phyloP scores from a whole-genome alignment of 2,888 invertebrate genomes.

The Hydrotaea cyrtoneurina region DNA sequence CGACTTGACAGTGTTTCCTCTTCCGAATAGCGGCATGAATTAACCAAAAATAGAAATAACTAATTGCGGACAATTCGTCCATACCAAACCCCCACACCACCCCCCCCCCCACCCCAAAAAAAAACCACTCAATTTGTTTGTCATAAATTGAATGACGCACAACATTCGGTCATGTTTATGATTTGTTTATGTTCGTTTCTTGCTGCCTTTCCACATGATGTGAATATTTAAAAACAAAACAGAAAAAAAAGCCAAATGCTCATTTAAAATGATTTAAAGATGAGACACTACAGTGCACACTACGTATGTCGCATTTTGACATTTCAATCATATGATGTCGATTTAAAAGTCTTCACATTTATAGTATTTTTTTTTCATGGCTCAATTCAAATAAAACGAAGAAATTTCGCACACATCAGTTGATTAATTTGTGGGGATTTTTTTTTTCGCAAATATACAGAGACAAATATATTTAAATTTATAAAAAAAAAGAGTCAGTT shows the following conservation, averaged over 20 bases:
- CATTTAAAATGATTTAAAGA: background rate
- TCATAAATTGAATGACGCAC: conserved; percentile 28
- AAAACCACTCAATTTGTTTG: background rate
- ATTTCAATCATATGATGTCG: background rate
- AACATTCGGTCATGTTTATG: background rate
- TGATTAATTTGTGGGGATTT: too few species aligned
- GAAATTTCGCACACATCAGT: too few species aligned
- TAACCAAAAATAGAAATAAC: background rate
- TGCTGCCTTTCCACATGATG: background rate
- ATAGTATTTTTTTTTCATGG: too few species aligned
- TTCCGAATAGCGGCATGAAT: background rate
- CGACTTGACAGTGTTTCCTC: background rate
- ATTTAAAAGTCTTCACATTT: too few species aligned
- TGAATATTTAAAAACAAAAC: background rate
- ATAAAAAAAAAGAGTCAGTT: too few species aligned
- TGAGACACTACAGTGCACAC: background rate
- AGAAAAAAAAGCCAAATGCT: background rate
- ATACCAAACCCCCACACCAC: too few species aligned
- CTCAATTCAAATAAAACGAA: too few species aligned
- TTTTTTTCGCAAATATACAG: too few species aligned
- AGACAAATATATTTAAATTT: too few species aligned
- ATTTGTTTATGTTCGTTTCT: conserved; percentile 23
- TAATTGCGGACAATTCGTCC: background rate
- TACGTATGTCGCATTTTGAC: background rate
- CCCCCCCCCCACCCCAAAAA: too few species aligned